Base-by-base conservation (phyloP, 2,113 vertebrate species). In the Bos indicus region DNA sequence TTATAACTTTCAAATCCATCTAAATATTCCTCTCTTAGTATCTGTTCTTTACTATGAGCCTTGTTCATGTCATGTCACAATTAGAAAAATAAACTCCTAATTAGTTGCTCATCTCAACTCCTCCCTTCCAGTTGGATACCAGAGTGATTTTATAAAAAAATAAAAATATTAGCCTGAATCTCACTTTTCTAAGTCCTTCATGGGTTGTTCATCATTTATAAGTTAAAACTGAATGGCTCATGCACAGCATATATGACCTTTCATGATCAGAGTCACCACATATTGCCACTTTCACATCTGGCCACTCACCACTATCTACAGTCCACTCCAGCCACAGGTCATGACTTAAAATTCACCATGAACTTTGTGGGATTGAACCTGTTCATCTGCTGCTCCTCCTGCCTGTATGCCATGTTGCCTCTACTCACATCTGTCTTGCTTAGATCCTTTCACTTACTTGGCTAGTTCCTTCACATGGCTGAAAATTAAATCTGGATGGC, bases 171-270 rank as follows among this genome's bases (percentile, higher is more conserved):
- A 94, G 14, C 25, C 7, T 48, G 52, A 67, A 80, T 51, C 5
- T 84, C 51, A 56, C 25, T 92, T 80, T 17, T 21, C 60, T 64
- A 85, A 26, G 8, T 60, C 17, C 92, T 87, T 78, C 60, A 48
- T 16, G 30, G 9, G 2, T 5, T 52, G 23, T 9, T 67, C 52
- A n/a, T 6, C 11, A 30, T 78, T 48, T 81, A 10, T 40, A 54
- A 28, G 56, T 67, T 21, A 90, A 87, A 92, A 43, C 14, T 0
- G 5, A 46, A 52, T 23, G 33, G 8, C 12, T 80, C 3, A 8
- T 16, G 17, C 14, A 33, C 2, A 17, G 9, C 3, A 13, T 2
- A 0, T 10, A 15, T 26, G 43, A 21, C 1, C 13, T 48, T 64
- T 89, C 17, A 1, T 26, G 23, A 36, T 60, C 48, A 21, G 13